These are phyloP conservation scores for Polypterus bichir DNA, from an alignment of 2,113 vertebrate species.

Conservation along the genomic window DNA sequence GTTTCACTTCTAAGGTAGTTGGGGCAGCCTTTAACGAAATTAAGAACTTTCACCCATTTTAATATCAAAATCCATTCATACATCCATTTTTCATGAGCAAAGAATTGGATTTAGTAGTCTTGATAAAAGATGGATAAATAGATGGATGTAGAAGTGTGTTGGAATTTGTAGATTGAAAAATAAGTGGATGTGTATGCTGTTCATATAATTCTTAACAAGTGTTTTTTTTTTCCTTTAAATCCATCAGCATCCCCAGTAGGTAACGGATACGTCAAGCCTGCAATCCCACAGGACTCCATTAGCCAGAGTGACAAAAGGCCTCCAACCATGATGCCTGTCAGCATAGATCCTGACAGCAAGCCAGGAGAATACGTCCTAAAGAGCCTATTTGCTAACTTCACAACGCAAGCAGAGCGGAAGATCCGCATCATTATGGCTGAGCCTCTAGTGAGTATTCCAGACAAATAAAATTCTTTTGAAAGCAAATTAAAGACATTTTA, in stretches of 20 bases:
- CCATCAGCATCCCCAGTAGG: conserved; percentile 76
- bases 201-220: not conserved
- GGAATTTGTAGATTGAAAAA: not conserved
- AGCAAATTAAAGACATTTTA: no score
- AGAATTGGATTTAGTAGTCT: no score
- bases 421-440: conserved; percentile 95
- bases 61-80: no score
- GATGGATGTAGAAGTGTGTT: not conserved
- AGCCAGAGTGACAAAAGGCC: conserved; percentile 78
- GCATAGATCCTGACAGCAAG: conserved; percentile 84
- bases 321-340: conserved; percentile 79
- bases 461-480: no score
- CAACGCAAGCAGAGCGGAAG: conserved; percentile 81
- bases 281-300: conserved; percentile 65
- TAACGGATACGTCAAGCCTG: conserved; percentile 88
- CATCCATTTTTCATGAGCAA: no score
- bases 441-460: conserved; percentile 70
- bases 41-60: no score
- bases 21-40: no score
- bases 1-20: no score
- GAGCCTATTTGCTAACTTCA: conserved; percentile 90
- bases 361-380: conserved; percentile 93
- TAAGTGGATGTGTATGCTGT: no score
- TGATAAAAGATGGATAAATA: no score
- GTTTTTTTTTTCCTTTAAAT: not conserved